Conservation (phyloP, 2,888 invertebrate species). For the Cryptophagus acutangulus region DNA sequence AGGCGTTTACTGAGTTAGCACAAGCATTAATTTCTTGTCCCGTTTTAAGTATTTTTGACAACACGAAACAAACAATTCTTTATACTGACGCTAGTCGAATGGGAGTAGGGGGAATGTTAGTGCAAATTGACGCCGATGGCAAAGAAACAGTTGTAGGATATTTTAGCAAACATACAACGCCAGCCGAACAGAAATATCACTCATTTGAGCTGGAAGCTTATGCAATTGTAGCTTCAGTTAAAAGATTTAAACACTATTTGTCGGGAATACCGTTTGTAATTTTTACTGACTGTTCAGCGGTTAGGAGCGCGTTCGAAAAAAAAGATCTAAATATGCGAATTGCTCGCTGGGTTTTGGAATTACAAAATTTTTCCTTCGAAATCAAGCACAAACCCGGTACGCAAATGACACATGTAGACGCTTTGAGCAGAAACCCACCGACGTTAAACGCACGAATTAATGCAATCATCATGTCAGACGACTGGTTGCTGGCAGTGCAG, state of each 20-base stretch:
- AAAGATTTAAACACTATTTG: conserved; percentile 30
- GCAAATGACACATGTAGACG: conserved; percentile 19
- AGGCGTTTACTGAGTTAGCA: too few species aligned
- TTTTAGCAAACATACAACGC: conserved; percentile 27
- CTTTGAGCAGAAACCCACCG: conserved; percentile 17
- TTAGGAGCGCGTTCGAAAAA: conserved; percentile 14
- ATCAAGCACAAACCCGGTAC: conserved; percentile 11
- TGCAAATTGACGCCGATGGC: conserved; percentile 10
- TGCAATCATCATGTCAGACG: too few species aligned
- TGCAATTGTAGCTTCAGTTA: conserved; percentile 31
- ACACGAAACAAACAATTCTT: too few species aligned
- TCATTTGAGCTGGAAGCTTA: conserved; percentile 36
- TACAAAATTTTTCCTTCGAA: conserved; percentile 14
- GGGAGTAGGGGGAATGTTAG: conserved; percentile 17
- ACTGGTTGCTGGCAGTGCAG: too few species aligned
- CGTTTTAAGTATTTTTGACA: too few species aligned
- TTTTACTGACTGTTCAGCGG: conserved; percentile 29
- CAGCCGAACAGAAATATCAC: conserved; percentile 29
- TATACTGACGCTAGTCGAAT: too few species aligned
- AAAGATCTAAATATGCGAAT: conserved; percentile 17
- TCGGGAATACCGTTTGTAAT: conserved; percentile 28
- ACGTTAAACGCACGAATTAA: too few species aligned
- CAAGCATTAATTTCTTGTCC: too few species aligned
- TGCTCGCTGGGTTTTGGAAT: conserved; percentile 15
- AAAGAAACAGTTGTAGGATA: conserved; percentile 25